Conservation (phyloP, 2,113 vertebrate genomes). For the Clinocottus analis region DNA sequence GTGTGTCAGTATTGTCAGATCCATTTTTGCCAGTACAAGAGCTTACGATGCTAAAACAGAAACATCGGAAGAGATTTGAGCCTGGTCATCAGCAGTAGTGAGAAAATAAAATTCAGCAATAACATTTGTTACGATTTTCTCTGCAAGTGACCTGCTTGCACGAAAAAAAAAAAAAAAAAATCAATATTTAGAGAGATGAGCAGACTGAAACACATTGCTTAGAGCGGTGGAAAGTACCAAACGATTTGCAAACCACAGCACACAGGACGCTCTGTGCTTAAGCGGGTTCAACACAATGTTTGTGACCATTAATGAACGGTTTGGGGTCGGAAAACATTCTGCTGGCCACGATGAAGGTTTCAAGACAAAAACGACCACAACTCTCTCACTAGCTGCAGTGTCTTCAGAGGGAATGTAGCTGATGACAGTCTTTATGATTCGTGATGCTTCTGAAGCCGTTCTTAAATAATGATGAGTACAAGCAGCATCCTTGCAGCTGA, state of each 20-base stretch:
- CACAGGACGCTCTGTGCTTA: conserved; percentile 22
- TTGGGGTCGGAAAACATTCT: conserved; percentile 24
- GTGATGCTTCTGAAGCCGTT: background rate
- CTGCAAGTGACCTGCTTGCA: conserved; percentile 30
- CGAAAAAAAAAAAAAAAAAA: conserved; percentile 43
- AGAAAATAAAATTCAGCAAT: conserved; percentile 6
- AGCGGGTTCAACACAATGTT: conserved; percentile 28
- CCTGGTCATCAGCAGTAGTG: background rate
- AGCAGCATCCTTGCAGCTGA: conserved; percentile 2
- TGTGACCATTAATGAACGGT: conserved; percentile 20
- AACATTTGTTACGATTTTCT: conserved; percentile 31
- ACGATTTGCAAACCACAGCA: conserved; percentile 43
- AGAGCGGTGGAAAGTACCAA: conserved; percentile 38
- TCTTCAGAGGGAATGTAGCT: background rate
- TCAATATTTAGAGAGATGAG: conserved; percentile 56
- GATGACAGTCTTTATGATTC: background rate
- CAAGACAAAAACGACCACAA: background rate
- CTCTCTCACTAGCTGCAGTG: background rate
- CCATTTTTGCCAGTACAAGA: background rate
- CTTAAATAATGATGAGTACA: conserved; percentile 21
- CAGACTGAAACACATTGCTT: conserved; percentile 26
- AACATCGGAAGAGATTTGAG: conserved; percentile 4
- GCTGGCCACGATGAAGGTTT: conserved; percentile 23
- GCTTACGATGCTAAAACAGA: conserved; percentile 12
- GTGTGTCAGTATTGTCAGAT: conserved; percentile 11